Evolutionary conservation across 2,888 invertebrate species (phyloP), one percentile per base, ranked within the genome.

Genomic region (Bellardia bayeri): DNA sequence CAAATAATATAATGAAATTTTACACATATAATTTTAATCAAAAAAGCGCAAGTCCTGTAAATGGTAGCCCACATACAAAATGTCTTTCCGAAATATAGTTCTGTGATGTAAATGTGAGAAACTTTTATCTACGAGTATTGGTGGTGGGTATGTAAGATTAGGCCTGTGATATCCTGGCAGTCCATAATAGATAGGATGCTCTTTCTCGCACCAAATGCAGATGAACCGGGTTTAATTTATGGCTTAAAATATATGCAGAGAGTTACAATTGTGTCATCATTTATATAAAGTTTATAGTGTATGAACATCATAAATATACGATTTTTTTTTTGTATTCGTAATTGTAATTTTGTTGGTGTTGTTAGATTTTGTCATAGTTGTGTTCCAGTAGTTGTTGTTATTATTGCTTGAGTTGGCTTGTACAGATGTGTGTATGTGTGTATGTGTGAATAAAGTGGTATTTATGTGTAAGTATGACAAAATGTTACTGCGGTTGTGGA

Each of bases 401-500:
- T 56, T 78, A 33, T 71, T 42, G 64, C 40, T 40, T 69, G 30
- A 40, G 45, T 75, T 80, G 74, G 33, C 23, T 64, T 78, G 54
- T 69, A 37, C 14, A 37, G 3, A 8, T n/a, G 37, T 51, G 7
- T 61, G 6, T n/a, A 23, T 51, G 7, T 61, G 6, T 61, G 11
- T 49, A 23, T 68, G 49, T 75, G 11, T 80, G 56, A n/a, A 45
- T 33, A 66, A 11, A 2, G 40, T 14, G 40, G 14, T 42, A 54
- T 37, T 8, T 72, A 45, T 64, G 63, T 75, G 33, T 33, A 33
- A 33, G 33, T 33, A 63, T 66, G 72, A 61, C 54, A 75, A 71
- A 85, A 75, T 75, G 54, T 85, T 69, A 69, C 85, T 69, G 74
- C 45, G 75, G 85, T 63, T 85, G 63, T 69, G 74, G 80, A 80